A percentile compares a stretch with the other conserved stretches of the same genome.
These are phyloP conservation scores for Drosophila barbarae DNA, from an alignment of 2,888 invertebrate genomes.

Conservation along the genomic window DNA sequence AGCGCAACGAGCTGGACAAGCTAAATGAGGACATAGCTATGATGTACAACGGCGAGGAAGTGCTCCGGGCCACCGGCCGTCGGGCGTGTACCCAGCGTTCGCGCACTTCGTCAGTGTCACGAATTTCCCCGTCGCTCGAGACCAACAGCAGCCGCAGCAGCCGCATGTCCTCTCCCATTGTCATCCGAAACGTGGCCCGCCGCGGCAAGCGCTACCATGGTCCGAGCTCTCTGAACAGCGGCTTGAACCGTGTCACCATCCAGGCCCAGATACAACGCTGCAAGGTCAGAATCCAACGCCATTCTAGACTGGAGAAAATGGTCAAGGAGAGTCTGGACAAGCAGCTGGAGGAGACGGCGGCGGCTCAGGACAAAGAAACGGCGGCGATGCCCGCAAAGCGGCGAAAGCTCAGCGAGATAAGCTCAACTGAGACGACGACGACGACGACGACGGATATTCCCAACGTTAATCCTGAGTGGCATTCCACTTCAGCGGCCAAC, in stretches of 20 bases:
- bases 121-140: not conserved
- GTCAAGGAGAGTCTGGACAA: not conserved
- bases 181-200: slow-evolving; percentile 46
- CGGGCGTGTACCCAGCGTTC: slow-evolving; percentile 81
- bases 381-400: not conserved
- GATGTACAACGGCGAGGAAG: slow-evolving; percentile 83
- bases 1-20: slow-evolving; percentile 82
- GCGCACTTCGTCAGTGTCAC: not conserved
- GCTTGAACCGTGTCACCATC: slow-evolving; percentile 19
- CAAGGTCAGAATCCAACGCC: slow-evolving; percentile 8
- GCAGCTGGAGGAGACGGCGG: too few relatives aligned
- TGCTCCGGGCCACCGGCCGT: slow-evolving; percentile 83
- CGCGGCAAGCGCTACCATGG: slow-evolving; percentile 34
- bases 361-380: not conserved
- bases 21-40: slow-evolving; percentile 84
- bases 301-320: not conserved
- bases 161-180: slow-evolving; percentile 1
- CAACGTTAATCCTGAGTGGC: slow-evolving; percentile 72
- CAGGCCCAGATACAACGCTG: not conserved
- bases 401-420: not conserved
- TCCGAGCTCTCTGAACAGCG: not conserved
- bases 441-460: not conserved
- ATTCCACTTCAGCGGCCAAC: slow-evolving; percentile 62
- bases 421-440: not conserved
- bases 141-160: slow-evolving; percentile 6